A percentile compares a stretch with the other conserved stretches of the same genome.
phyloP scores from a whole-genome alignment of 1,140 invertebrate genomes.

The Anastrepha ludens region DNA sequence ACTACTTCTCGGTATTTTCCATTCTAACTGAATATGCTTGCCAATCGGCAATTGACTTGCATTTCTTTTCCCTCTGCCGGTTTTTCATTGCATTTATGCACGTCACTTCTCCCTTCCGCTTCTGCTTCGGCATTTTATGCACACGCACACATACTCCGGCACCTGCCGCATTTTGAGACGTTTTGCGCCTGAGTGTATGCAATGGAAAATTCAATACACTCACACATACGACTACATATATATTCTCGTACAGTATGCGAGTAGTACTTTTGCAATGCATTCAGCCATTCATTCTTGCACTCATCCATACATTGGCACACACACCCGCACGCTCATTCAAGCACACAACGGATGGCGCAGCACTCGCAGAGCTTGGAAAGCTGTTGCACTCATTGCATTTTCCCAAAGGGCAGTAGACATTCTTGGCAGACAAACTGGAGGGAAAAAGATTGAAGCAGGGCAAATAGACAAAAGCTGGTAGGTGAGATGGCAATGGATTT shows the following conservation, averaged over 20 bases:
- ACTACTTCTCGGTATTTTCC: neutral
- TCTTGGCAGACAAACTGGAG: conserved; percentile 13
- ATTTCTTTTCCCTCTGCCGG: neutral
- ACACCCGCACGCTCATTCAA: neutral
- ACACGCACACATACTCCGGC: neutral
- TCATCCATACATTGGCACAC: neutral
- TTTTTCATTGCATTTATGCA: neutral
- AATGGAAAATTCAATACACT: conserved; percentile 33
- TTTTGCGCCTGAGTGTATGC: conserved; percentile 34
- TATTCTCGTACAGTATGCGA: neutral
- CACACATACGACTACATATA: neutral
- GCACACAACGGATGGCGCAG: neutral
- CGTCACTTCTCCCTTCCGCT: neutral
- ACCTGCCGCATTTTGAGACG: conserved; percentile 32
- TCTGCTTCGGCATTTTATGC: neutral
- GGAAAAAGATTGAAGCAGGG: neutral
- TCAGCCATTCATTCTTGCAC: neutral
- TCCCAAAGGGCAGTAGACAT: conserved; percentile 5
- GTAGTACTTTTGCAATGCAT: neutral
- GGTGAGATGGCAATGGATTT: neutral
- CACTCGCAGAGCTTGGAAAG: neutral
- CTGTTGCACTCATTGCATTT: conserved; percentile 28
- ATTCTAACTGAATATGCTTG: conserved; percentile 3
- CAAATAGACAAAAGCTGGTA: neutral
- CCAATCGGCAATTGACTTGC: conserved; percentile 42